A percentile compares a stretch with the other conserved stretches of the same genome.
Conservation (phyloP, 2,888 invertebrate genomes). For the Drosophila fulvimacula region DNA sequence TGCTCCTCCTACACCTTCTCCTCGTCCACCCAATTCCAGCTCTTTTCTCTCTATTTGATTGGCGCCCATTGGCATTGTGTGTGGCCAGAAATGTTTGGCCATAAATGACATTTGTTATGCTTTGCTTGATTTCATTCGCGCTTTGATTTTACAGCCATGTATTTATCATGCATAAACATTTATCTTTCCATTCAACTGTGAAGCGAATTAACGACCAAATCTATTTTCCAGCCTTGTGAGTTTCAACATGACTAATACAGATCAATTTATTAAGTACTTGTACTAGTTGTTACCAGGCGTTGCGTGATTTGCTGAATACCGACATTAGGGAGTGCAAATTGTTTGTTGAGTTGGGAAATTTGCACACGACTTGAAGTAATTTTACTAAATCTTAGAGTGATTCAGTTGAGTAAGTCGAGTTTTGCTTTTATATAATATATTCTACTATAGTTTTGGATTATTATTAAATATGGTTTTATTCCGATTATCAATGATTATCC, state of each 20-base stretch:
- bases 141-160: conserved; percentile 55
- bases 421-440: neutral
- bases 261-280: conserved; percentile 26
- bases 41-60: conserved; percentile 6
- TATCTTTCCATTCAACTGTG: conserved; percentile 52
- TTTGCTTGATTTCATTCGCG: conserved; percentile 74
- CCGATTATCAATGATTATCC: no score
- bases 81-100: conserved; percentile 58
- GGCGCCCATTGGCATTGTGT: conserved; percentile 1
- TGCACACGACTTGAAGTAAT: neutral
- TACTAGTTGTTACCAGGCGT: neutral
- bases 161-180: conserved; percentile 69
- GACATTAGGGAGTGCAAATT: neutral
- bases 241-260: conserved; percentile 22
- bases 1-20: neutral
- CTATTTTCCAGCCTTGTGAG: conserved; percentile 33
- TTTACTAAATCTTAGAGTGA: no score
- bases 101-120: conserved; percentile 79
- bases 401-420: no score
- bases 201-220: conserved; percentile 39
- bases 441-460: no score
- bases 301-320: neutral
- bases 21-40: neutral
- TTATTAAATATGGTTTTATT: no score
- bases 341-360: neutral